Percentiles rank a stretch among this genome's conserved stretches.
phyloP scores from a whole-genome alignment of 1,140 invertebrate genomes.

The Teleopsis dalmanni region DNA sequence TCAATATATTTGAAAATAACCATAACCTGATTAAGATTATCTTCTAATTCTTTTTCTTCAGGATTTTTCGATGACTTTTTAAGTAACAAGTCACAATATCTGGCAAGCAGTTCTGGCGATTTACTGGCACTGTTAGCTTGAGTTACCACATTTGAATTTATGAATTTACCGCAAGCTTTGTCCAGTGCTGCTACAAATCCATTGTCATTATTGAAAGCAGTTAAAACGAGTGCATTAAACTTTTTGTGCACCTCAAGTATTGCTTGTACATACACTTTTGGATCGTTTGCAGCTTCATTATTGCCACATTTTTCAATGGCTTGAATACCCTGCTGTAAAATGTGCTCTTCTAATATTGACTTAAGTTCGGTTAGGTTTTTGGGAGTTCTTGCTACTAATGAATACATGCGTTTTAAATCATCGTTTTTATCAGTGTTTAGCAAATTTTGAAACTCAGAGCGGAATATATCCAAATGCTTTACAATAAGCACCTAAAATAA shows the following conservation, averaged over 20 bases:
- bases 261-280: constrained; percentile 94
- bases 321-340: constrained; percentile 82
- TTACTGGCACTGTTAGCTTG: constrained; percentile 84
- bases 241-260: constrained; percentile 97
- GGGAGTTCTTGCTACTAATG: constrained; percentile 84
- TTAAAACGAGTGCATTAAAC: constrained; percentile 87
- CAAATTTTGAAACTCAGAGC: constrained; percentile 93
- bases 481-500: constrained; percentile 77
- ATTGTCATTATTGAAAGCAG: constrained; percentile 93
- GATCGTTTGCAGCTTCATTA: constrained; percentile 81
- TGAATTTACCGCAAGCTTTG: constrained; percentile 96
- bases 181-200: constrained; percentile 95
- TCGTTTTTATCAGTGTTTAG: constrained; percentile 90
- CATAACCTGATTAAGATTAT: constrained; percentile 98
- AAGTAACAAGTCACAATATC: constrained; percentile 94
- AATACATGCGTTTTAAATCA: constrained; percentile 94
- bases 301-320: constrained; percentile 89
- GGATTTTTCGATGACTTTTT: constrained; percentile 98
- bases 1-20: constrained; percentile 99
- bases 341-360: constrained; percentile 85
- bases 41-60: constrained; percentile 96
- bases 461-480: constrained; percentile 94
- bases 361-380: constrained; percentile 87
- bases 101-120: constrained; percentile 92
- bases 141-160: constrained; percentile 92